Percentiles rank a stretch among this genome's conserved stretches.
Conservation (phyloP, 1,140 invertebrate genomes). For the Pantala flavescens region DNA sequence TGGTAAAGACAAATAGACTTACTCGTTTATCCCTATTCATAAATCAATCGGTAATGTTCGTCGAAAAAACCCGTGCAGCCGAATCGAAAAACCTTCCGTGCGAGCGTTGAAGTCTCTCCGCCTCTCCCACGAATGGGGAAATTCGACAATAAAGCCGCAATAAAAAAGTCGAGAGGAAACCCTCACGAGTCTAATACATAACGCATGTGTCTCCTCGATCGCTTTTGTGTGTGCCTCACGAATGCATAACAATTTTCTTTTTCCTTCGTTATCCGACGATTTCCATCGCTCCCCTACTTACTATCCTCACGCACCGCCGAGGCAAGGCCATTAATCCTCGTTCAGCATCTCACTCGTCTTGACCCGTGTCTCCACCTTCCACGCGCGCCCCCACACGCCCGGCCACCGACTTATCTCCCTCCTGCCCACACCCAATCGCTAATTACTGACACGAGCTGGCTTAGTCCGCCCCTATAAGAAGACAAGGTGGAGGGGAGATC, state of each 20-base stretch:
- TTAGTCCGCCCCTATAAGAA: neutral
- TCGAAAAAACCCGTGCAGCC: too few relatives aligned
- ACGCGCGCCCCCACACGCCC: neutral
- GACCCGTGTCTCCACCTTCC: conserved; percentile 5
- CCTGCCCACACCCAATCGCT: conserved; percentile 1
- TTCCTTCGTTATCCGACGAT: neutral
- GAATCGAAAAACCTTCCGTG: too few relatives aligned
- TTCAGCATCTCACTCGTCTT: conserved; percentile 8
- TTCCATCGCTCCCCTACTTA: neutral
- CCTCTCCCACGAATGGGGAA: too few relatives aligned
- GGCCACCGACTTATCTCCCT: conserved; percentile 6
- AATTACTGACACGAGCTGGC: conserved; percentile 3
- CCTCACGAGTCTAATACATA: neutral
- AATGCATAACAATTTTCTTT: neutral
- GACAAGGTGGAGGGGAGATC: neutral
- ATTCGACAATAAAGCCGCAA: too few relatives aligned
- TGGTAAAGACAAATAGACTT: too few relatives aligned
- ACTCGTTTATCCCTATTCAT: too few relatives aligned
- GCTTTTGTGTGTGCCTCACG: neutral
- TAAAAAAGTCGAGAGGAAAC: neutral
- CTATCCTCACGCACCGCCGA: neutral
- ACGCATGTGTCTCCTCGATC: neutral
- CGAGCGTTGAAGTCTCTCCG: too few relatives aligned
- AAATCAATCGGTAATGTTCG: too few relatives aligned
- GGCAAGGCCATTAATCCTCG: neutral